Conservation (phyloP, 2,888 invertebrate species). For the Drosophila eohydei region DNA sequence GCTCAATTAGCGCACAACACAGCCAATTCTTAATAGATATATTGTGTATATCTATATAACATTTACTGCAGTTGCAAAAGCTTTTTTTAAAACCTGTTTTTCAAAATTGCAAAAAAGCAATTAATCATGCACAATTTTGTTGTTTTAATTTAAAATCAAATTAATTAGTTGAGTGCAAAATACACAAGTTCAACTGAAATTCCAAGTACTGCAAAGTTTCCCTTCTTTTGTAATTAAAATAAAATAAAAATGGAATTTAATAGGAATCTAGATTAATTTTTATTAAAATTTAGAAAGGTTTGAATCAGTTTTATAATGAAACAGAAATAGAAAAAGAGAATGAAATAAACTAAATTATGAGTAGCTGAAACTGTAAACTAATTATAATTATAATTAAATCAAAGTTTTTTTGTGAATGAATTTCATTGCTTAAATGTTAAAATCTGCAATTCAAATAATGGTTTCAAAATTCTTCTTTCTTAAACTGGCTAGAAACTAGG, state of each 20-base stretch:
- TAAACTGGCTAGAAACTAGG: not conserved
- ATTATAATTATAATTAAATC: not conserved
- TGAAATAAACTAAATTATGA: not conserved
- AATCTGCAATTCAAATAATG: not conserved
- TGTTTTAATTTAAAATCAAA: not conserved
- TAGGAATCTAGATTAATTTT: not conserved
- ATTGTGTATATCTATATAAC: not conserved
- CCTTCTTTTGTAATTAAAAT: not conserved
- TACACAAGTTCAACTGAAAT: conserved; percentile 11
- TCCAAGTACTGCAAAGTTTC: conserved; percentile 1
- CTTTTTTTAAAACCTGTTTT: conserved; percentile 23
- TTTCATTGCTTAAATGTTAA: not conserved
- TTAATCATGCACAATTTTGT: conserved; percentile 25
- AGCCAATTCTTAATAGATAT: conserved; percentile 1
- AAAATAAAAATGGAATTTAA: not conserved
- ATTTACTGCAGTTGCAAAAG: conserved; percentile 14
- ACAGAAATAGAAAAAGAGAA: too few relatives aligned
- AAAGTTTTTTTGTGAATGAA: not conserved
- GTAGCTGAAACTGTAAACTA: not conserved
- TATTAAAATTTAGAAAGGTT: not conserved
- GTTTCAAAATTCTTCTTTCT: not conserved
- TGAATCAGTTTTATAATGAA: too few relatives aligned
- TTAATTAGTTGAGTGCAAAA: conserved; percentile 6
- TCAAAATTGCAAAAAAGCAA: conserved; percentile 12
- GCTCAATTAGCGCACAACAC: conserved; percentile 29